Evolutionary conservation across 2,888 invertebrate species (phyloP), one percentile per base, ranked within the genome.

Genomic region (Archips crataeganus): DNA sequence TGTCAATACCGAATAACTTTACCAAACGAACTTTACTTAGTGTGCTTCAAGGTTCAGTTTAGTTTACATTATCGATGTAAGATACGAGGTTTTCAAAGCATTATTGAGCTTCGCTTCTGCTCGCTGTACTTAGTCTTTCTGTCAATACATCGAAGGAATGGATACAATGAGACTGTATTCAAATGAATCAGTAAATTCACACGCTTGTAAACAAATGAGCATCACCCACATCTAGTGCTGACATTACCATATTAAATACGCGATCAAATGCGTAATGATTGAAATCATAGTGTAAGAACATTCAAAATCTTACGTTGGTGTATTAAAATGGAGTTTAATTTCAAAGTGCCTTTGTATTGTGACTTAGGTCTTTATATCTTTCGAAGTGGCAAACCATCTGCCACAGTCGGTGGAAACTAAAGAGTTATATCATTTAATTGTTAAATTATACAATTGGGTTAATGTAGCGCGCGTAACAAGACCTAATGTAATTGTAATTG

Each of bases 131-230:
- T 49, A 3, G n/a, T 49, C 13, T n/a, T 49, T 45, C n/a, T n/a
- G 13, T 49, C 13, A 49, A n/a, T 49, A 54, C 54, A 8, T 23
- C 23, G 54, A 54, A 54, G 9, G 6, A 54, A 15, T 9, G 54
- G 2, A 54, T 23, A 23, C 2, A 2, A n/a, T 15, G 3, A 1
- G 8, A 54, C 4, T 3, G 23, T 2, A 9, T 3, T 23, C 15
- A 6, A 54, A 6, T 23, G 23, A 15, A 15, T 54, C 54, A 23
- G 23, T 23, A 9, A 54, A 73, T 73, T 73, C 68, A 68, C 63
- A 68, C 68, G 63, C 57, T 73, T 63, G 72, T 73, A 68, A 73
- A 73, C 72, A 72, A 72, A 72, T 63, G 72, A 68, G 13, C 57
- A 32, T 67, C 67, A 68, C 72, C 72, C 72, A 73, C 72, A 57